Percentiles rank a stretch among this genome's conserved stretches.
These are phyloP conservation scores for Argyrosomus japonicus DNA, from an alignment of 2,113 vertebrate species.

Conservation along the genomic window DNA sequence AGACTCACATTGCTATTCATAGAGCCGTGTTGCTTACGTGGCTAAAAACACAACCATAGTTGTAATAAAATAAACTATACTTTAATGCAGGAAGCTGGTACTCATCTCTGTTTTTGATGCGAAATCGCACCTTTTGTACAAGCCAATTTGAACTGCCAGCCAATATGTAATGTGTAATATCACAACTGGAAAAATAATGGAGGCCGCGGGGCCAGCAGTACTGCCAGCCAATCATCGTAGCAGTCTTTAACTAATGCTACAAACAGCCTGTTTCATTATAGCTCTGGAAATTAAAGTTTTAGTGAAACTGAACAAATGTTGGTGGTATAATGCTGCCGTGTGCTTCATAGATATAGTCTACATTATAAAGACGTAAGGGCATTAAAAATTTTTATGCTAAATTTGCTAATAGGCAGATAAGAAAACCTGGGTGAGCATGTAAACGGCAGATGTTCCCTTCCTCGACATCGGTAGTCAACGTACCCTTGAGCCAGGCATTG, in stretches of 20 bases:
- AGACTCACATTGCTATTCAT: too few species aligned
- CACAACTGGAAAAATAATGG: background rate
- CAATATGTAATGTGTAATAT: background rate
- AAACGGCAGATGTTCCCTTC: background rate
- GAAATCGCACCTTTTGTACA: background rate
- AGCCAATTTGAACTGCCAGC: background rate
- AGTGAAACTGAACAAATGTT: background rate
- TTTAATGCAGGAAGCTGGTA: background rate
- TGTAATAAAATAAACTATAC: background rate
- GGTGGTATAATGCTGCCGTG: background rate
- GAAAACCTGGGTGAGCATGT: background rate
- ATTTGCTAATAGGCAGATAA: background rate
- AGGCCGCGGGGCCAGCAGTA: background rate
- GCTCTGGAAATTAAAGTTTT: background rate
- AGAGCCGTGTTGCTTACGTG: background rate
- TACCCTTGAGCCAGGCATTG: slow-evolving; percentile 24
- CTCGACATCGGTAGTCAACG: background rate
- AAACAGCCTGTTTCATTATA: background rate
- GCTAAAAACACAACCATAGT: background rate
- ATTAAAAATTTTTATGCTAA: background rate
- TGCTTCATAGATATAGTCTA: background rate
- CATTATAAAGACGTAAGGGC: background rate
- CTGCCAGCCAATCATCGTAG: background rate
- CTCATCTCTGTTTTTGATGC: background rate
- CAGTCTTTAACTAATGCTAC: background rate